Evolutionary conservation across 2,888 invertebrate species (phyloP), one percentile per base, ranked within the genome.

Genomic region (Dryobota labecula): DNA sequence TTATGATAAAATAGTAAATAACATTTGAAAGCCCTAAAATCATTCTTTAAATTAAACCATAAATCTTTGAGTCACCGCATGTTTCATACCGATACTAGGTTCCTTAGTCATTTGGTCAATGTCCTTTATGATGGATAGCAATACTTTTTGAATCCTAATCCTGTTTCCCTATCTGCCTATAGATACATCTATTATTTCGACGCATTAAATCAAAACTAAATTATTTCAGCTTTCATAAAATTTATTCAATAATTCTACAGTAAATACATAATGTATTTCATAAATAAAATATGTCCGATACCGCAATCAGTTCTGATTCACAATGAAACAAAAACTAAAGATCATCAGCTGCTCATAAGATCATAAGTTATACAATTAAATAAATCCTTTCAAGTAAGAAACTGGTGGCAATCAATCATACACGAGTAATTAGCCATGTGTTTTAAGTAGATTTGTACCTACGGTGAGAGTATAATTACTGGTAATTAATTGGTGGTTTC

Each of bases 321-420:
- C 49, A 78, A 74, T 51, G 41, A 45, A 49, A 73, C 43, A 78
- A 78, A 78, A 73, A 73, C 47, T n/a, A 15, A 6, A 33, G 15
- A 65, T 20, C 61, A 43, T 43, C 65, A 62, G 43, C 79, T 69
- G 64, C 47, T 27, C 36, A 20, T 61, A 47, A 53, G 41, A 51
- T 24, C 20, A 47, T 65, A 56, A 65, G 38, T 69, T 79, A 79
- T 78, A 79, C 73, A 78, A 78, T 78, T 79, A 79, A 74, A 53
- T 57, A 24, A 69, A 78, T 65, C 47, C 57, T 47, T 62, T 57
- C 24, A 53, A 49, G 56, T 56, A 20, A 20, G 11, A 27, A 51
- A 53, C 49, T 0, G 24, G 33, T 60, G 51, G 33, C 61, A 49
- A 62, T 69, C 43, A 63, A 72, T 77, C 30, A 62, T 24, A 30